Conservation (phyloP, 2,797 vertebrate genomes). For the Trachurus trachurus region DNA sequence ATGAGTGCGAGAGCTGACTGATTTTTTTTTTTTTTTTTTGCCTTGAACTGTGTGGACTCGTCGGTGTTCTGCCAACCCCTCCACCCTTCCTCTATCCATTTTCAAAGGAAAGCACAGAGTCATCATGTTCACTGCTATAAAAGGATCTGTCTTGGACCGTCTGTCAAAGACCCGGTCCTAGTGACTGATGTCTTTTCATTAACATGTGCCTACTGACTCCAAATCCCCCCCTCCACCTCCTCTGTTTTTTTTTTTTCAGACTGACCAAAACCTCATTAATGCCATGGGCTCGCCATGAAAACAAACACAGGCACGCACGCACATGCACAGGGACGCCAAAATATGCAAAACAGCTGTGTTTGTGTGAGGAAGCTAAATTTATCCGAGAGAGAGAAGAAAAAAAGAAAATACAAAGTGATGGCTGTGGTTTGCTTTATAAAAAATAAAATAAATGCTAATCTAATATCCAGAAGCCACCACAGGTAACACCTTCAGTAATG, state of each 20-base stretch:
- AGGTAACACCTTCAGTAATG: conserved; percentile 27
- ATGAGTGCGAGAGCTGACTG: conserved; percentile 32
- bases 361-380: not conserved
- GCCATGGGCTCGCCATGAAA: conserved; percentile 26
- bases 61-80: conserved; percentile 15
- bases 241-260: not conserved
- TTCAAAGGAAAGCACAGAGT: conserved; percentile 39
- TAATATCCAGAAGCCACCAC: not conserved
- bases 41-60: conserved; percentile 28
- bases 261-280: conserved; percentile 22
- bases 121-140: conserved; percentile 47
- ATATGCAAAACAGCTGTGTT: not conserved
- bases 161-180: conserved; percentile 11
- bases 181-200: conserved; percentile 28
- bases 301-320: conserved; percentile 27
- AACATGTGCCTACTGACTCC: conserved; percentile 21
- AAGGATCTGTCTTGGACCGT: conserved; percentile 31
- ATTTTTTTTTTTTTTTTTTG: conserved; percentile 54
- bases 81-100: conserved; percentile 49
- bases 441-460: not conserved
- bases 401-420: not conserved
- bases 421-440: not conserved
- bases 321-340: not conserved
- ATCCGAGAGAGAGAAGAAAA: not conserved
- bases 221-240: not conserved